Evolutionary conservation across 92 coral and sea anemone species (phyloP).

Genomic region (Parazoanthus atlanticus): DNA sequence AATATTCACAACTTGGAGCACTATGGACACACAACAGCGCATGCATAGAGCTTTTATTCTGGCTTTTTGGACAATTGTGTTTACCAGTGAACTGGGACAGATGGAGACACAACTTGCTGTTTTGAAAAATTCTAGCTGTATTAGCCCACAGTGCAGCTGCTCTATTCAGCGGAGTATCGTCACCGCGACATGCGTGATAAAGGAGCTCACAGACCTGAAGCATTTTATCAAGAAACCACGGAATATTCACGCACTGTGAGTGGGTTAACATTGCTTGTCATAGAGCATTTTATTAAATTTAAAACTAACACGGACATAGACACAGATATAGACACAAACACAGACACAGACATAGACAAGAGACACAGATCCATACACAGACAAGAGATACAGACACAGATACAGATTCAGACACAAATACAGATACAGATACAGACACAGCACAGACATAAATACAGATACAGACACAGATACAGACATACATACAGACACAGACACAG

Average conservation of each 20-base stretch:
- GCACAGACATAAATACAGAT: no score
- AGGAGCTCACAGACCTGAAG: background rate
- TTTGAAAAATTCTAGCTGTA: background rate
- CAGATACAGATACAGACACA: no score
- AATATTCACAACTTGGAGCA: background rate
- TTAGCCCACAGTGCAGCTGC: conserved; percentile 8
- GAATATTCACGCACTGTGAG: conserved; percentile 19
- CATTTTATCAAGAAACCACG: conserved; percentile 2
- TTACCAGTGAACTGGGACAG: background rate
- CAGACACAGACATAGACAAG: no score
- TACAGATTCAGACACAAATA: no score
- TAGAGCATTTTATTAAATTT: no score
- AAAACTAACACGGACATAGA: no score
- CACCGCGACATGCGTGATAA: conserved; percentile 15
- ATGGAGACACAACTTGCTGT: background rate
- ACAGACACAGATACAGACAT: no score
- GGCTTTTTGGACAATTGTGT: background rate
- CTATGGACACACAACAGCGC: background rate
- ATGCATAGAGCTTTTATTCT: background rate
- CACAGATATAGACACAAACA: no score
- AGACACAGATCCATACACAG: no score
- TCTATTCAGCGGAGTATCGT: background rate
- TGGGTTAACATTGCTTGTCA: background rate
- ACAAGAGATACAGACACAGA: no score
- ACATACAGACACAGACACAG: no score